phyloP scores from a whole-genome alignment of 2,888 invertebrate species.

The Athalia circularis region DNA sequence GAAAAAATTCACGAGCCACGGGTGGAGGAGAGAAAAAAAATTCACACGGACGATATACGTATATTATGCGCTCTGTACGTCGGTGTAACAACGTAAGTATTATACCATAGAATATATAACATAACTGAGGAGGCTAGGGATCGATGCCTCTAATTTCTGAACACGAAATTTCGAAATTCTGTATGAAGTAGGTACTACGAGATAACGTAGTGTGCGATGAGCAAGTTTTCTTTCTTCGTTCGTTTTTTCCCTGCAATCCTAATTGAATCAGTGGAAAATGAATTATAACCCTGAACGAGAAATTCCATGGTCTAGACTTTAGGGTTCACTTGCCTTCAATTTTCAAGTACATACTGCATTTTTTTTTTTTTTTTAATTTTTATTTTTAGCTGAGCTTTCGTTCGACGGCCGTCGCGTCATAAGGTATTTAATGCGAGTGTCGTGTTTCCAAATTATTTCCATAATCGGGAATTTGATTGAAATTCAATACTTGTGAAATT shows the following conservation, averaged over 20 bases:
- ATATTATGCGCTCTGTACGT: too few relatives aligned
- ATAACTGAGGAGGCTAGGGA: not conserved
- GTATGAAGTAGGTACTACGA: not conserved
- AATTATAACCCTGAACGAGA: not conserved
- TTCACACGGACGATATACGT: not conserved
- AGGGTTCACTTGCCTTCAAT: not conserved
- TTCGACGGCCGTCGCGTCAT: not conserved
- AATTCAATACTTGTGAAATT: slow-evolving; percentile 15
- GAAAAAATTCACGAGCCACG: slow-evolving; percentile 6
- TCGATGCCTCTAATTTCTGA: slow-evolving; percentile 23
- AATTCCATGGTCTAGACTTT: slow-evolving; percentile 10
- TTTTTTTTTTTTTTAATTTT: not conserved
- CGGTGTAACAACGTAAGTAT: too few relatives aligned
- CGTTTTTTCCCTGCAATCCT: not conserved
- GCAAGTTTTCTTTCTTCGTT: not conserved
- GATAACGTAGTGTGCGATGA: too few relatives aligned
- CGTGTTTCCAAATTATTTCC: not conserved
- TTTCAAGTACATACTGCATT: too few relatives aligned
- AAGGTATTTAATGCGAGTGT: not conserved
- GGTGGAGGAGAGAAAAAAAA: not conserved
- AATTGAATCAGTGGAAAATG: slow-evolving; percentile 8
- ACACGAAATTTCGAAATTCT: slow-evolving; percentile 5
- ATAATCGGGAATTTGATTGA: slow-evolving; percentile 12
- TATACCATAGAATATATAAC: not conserved
- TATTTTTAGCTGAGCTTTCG: not conserved